phyloP scores from a whole-genome alignment of 2,888 invertebrate species.

The Tiliacea citrago region DNA sequence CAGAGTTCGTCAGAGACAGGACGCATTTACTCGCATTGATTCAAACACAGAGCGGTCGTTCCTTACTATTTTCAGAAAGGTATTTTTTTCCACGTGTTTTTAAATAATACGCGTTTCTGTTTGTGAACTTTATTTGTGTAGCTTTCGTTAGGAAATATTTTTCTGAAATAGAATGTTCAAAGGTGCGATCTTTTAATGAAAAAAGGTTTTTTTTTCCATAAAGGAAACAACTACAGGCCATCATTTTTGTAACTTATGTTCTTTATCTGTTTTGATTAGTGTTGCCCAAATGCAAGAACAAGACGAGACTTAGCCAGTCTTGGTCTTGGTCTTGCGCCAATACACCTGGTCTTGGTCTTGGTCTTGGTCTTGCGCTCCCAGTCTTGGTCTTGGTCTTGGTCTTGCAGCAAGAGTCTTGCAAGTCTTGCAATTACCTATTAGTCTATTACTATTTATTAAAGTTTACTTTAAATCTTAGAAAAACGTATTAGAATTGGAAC shows the following conservation, averaged over 20 bases:
- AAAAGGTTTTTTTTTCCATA: background rate
- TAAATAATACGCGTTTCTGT: slow-evolving; percentile 1
- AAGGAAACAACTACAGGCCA: background rate
- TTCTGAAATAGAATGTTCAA: background rate
- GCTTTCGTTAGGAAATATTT: background rate
- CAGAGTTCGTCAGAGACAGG: slow-evolving; percentile 20
- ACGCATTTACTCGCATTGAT: slow-evolving; percentile 4
- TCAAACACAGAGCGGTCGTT: slow-evolving; percentile 5
- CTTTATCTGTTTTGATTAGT: background rate
- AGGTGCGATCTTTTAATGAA: background rate
- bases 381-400: no score
- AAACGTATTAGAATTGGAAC: no score
- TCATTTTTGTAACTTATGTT: background rate
- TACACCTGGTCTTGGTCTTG: no score
- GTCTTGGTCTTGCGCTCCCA: no score
- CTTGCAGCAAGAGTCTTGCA: no score
- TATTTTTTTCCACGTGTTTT: slow-evolving; percentile 25
- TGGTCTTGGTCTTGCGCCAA: no score
- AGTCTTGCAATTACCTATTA: no score
- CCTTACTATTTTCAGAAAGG: slow-evolving; percentile 44
- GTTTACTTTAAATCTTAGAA: no score
- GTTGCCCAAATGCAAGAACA: no score
- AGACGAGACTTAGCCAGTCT: no score
- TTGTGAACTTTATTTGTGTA: slow-evolving; percentile 9
- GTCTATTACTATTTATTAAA: no score